A percentile compares a stretch with the other conserved stretches of the same genome.
These are phyloP conservation scores for Crioceris asparagi DNA, from an alignment of 2,888 invertebrate species.

Conservation along the genomic window DNA sequence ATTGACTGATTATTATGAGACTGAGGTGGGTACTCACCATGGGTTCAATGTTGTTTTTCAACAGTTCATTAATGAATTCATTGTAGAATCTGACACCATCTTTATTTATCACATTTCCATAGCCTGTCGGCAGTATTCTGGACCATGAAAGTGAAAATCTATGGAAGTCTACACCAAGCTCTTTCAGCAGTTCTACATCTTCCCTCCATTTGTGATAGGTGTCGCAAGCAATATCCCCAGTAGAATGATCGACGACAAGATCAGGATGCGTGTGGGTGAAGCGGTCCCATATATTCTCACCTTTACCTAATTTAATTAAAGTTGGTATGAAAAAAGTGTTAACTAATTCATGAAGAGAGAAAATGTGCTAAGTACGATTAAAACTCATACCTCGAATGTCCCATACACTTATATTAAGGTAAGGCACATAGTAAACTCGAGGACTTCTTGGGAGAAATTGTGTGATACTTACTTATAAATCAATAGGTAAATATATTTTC, in stretches of 20 bases:
- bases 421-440: too few species aligned
- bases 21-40: conserved; percentile 40
- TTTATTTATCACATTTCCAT: conserved; percentile 52
- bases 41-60: conserved; percentile 43
- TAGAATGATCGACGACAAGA: conserved; percentile 41
- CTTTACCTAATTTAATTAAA: conserved; percentile 53
- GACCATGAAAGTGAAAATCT: conserved; percentile 21
- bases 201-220: conserved; percentile 52
- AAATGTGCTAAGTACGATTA: too few species aligned
- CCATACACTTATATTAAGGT: too few species aligned
- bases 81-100: conserved; percentile 67
- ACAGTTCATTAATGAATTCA: conserved; percentile 58
- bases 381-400: too few species aligned
- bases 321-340: too few species aligned
- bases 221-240: conserved; percentile 54
- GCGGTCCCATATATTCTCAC: conserved; percentile 57
- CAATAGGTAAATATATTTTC: too few species aligned
- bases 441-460: too few species aligned
- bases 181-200: conserved; percentile 47
- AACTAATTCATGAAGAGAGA: too few species aligned
- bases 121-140: conserved; percentile 50
- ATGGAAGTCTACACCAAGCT: conserved; percentile 41
- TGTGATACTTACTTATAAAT: too few species aligned
- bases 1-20: too few species aligned
- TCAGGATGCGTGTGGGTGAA: conserved; percentile 46